Percentiles rank a stretch among this genome's conserved stretches.
Evolutionary conservation across 2,797 vertebrate species (phyloP).

Genomic region (Chlorospingus semifuscus): DNA sequence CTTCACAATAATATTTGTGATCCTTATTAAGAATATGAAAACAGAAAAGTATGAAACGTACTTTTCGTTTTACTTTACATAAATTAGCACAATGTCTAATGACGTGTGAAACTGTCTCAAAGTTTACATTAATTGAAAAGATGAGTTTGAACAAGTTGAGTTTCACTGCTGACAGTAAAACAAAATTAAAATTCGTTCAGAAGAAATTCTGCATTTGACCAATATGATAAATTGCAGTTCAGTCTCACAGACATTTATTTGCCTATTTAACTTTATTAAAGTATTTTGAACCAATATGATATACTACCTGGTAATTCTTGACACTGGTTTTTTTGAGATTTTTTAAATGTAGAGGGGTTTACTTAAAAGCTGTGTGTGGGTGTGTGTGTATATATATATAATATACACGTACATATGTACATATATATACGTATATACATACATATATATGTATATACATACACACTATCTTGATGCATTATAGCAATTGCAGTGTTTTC

Average conservation of each 20-base stretch:
- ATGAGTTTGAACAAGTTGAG: constrained; percentile 1
- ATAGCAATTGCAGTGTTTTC: background rate
- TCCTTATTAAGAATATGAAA: constrained; percentile 46
- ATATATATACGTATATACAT: background rate
- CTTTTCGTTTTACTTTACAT: constrained; percentile 27
- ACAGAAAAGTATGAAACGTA: background rate
- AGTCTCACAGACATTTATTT: background rate
- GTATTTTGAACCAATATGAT: background rate
- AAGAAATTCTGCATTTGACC: background rate
- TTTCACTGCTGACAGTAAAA: background rate
- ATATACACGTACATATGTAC: no score
- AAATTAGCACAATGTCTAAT: constrained; percentile 16
- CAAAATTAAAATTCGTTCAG: background rate
- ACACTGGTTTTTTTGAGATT: background rate
- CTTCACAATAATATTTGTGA: constrained; percentile 16
- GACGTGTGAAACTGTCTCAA: background rate
- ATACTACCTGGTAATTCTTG: background rate
- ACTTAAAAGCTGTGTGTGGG: background rate
- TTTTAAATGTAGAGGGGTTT: background rate
- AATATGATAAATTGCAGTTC: background rate
- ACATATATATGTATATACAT: background rate
- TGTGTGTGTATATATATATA: background rate
- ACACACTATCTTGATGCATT: background rate
- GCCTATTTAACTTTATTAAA: background rate
- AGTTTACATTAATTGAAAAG: constrained; percentile 46